Percentiles rank a stretch among this genome's conserved stretches.
phyloP scores from a whole-genome alignment of 1,140 invertebrate genomes.

The Melanaphis sacchari region DNA sequence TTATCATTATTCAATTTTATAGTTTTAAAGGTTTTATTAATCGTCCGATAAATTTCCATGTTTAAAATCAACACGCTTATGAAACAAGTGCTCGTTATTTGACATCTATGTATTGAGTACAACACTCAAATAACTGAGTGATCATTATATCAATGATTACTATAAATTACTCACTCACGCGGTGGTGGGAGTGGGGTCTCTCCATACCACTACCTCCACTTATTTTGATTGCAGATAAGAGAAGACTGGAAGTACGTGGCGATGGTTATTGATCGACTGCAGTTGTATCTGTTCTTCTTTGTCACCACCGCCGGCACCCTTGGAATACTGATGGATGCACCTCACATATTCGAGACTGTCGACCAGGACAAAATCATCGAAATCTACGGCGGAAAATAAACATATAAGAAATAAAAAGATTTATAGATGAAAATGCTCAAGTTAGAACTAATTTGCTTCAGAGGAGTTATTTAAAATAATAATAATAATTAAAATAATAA shows the following conservation, averaged over 20 bases:
- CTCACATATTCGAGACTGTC: slow-evolving; percentile 98
- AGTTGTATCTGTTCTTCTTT: slow-evolving; percentile 96
- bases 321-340: slow-evolving; percentile 97
- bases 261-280: slow-evolving; percentile 97
- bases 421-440: slow-evolving; percentile 60
- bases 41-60: not conserved
- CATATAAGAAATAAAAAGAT: slow-evolving; percentile 47
- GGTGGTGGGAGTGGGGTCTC: not conserved
- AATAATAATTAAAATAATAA: slow-evolving; percentile 56
- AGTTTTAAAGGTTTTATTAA: not conserved
- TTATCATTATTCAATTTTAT: not conserved
- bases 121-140: not conserved
- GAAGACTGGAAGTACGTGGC: slow-evolving; percentile 99
- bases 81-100: not conserved
- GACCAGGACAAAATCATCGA: slow-evolving; percentile 97
- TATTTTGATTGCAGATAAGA: slow-evolving; percentile 75
- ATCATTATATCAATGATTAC: not conserved
- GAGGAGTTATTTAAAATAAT: slow-evolving; percentile 57
- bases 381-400: slow-evolving; percentile 90
- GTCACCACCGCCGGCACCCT: slow-evolving; percentile 95
- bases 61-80: not conserved
- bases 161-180: not conserved
- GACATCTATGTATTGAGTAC: not conserved
- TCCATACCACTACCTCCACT: not conserved
- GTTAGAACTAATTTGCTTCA: slow-evolving; percentile 60